Percentiles rank a stretch among this genome's conserved stretches.
These are phyloP conservation scores for Platysteira castanea DNA, from an alignment of 2,113 vertebrate genomes.

Conservation along the genomic window DNA sequence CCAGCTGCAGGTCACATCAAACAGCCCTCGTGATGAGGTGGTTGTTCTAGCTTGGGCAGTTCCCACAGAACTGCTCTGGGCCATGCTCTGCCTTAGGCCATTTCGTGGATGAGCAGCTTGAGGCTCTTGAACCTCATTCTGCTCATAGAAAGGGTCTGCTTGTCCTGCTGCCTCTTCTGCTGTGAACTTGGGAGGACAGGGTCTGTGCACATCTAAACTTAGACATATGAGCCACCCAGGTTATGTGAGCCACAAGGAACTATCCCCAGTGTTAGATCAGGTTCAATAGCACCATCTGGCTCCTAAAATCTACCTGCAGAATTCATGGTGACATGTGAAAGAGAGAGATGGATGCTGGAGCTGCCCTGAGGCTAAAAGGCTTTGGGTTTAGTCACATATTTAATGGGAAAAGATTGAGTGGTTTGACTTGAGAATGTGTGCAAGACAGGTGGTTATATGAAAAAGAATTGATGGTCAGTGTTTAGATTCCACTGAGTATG, in stretches of 20 bases:
- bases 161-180: not conserved
- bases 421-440: not conserved
- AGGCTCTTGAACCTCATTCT: not conserved
- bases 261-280: not conserved
- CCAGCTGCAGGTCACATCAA: not conserved
- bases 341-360: not conserved
- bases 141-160: not conserved
- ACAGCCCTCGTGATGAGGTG: fast-evolving
- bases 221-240: not conserved
- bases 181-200: not conserved
- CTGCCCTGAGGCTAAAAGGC: not conserved
- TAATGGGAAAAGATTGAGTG: not conserved
- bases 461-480: not conserved
- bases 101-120: not conserved
- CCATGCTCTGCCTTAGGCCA: fast-evolving
- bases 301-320: not conserved
- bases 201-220: not conserved
- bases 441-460: not conserved
- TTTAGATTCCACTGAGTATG: not conserved
- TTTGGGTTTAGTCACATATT: not conserved
- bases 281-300: not conserved
- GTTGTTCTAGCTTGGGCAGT: not conserved
- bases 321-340: not conserved
- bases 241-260: not conserved
- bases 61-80: not conserved